Percentiles rank a stretch among this genome's conserved stretches.
phyloP scores from a whole-genome alignment of 2,888 invertebrate species.

The Eugnorisma glareosa region DNA sequence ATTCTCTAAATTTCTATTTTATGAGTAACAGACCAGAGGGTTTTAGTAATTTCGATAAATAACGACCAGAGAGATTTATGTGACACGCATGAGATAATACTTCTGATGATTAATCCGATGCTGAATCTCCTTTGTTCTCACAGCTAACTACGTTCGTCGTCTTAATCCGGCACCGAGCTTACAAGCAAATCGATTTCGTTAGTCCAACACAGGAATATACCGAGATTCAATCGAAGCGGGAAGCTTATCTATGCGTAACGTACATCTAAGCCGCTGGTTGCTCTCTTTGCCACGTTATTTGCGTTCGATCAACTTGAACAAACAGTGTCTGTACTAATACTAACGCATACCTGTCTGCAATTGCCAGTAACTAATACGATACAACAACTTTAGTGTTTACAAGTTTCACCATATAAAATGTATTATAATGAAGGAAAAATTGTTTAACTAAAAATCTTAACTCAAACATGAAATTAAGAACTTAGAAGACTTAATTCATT shows the following conservation, averaged over 20 bases:
- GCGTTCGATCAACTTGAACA: constrained; percentile 75
- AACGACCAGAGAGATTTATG: constrained; percentile 52
- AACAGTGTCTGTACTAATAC: constrained; percentile 59
- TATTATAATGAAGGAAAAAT: not conserved
- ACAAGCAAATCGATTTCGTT: constrained; percentile 81
- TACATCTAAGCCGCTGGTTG: constrained; percentile 76
- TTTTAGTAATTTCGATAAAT: constrained; percentile 59
- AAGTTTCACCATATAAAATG: constrained; percentile 15
- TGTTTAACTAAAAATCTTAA: constrained; percentile 27
- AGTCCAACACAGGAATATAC: constrained; percentile 75
- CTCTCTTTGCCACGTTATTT: constrained; percentile 81
- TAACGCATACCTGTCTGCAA: constrained; percentile 4
- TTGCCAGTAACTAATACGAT: constrained; percentile 3
- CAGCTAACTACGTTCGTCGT: constrained; percentile 73
- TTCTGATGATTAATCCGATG: constrained; percentile 65
- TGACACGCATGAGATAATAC: constrained; percentile 58
- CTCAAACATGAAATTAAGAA: constrained; percentile 44
- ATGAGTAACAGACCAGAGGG: constrained; percentile 36
- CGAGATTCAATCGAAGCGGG: constrained; percentile 77
- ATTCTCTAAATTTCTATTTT: constrained; percentile 53
- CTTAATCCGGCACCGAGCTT: constrained; percentile 79
- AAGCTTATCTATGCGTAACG: constrained; percentile 77
- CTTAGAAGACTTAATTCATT: constrained; percentile 40
- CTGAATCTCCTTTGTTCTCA: constrained; percentile 76
- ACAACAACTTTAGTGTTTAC: not conserved